A percentile compares a stretch with the other conserved stretches of the same genome.
phyloP scores from a whole-genome alignment of 2,888 invertebrate genomes.

The Ecdyonurus torrentis region DNA sequence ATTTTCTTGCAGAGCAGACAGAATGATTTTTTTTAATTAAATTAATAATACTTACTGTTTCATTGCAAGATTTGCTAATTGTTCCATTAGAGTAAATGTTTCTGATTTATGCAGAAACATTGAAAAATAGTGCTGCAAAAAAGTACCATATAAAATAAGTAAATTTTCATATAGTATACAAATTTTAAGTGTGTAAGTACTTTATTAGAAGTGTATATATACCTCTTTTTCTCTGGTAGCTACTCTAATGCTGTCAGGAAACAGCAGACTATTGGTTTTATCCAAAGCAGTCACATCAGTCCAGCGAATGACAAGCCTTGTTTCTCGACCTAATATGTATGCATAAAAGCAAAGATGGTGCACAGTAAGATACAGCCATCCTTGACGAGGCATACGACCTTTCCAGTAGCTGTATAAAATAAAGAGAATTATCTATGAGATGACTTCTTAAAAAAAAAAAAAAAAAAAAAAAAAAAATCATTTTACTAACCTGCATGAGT shows the following conservation, averaged over 20 bases:
- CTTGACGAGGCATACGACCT: slow-evolving; percentile 84
- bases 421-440: slow-evolving; percentile 9
- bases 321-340: slow-evolving; percentile 81
- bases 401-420: slow-evolving; percentile 67
- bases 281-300: slow-evolving; percentile 69
- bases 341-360: slow-evolving; percentile 94
- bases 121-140: slow-evolving; percentile 66
- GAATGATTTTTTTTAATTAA: too few species aligned
- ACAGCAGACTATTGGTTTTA: slow-evolving; percentile 56
- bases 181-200: slow-evolving; percentile 7
- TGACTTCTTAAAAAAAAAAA: neutral
- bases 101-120: slow-evolving; percentile 79
- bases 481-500: slow-evolving; percentile 65
- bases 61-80: slow-evolving; percentile 92
- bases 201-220: slow-evolving; percentile 11
- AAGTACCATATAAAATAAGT: slow-evolving; percentile 9
- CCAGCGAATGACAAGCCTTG: slow-evolving; percentile 77
- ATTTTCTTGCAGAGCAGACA: too few species aligned
- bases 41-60: slow-evolving; percentile 67
- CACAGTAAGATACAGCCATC: slow-evolving; percentile 92
- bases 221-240: slow-evolving; percentile 62
- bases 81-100: slow-evolving; percentile 83
- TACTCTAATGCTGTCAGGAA: slow-evolving; percentile 75
- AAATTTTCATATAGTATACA: slow-evolving; percentile 3
- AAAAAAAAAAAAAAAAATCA: neutral